phyloP scores from a whole-genome alignment of 1,140 invertebrate genomes.

The Heliconius hermathena region DNA sequence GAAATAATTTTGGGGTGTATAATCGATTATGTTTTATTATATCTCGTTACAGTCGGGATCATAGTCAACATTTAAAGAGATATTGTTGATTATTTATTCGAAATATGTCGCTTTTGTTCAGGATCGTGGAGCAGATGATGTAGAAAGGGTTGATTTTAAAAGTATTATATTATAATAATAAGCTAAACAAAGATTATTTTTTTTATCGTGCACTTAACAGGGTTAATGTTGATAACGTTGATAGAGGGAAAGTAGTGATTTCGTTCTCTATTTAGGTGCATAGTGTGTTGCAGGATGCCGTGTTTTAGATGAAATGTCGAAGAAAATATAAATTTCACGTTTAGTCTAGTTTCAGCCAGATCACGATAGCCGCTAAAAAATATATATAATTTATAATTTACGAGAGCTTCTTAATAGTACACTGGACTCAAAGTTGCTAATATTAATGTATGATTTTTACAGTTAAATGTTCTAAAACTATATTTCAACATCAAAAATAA shows the following conservation, averaged over 20 bases:
- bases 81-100: constrained; percentile 52
- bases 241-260: background rate
- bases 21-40: constrained; percentile 73
- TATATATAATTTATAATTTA: too few species aligned
- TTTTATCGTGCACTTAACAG: background rate
- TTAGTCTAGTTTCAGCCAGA: too few species aligned
- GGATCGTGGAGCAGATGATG: constrained; percentile 2
- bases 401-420: too few species aligned
- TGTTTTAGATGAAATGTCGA: too few species aligned
- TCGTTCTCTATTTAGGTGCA: too few species aligned
- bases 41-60: constrained; percentile 64
- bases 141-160: background rate
- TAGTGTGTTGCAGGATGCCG: too few species aligned
- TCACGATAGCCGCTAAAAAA: too few species aligned
- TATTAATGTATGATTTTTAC: too few species aligned
- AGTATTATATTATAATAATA: constrained; percentile 10
- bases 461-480: too few species aligned
- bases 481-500: too few species aligned
- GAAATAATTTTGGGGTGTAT: constrained; percentile 68
- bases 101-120: constrained; percentile 46
- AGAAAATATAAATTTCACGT: too few species aligned
- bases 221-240: background rate
- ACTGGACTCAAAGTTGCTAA: too few species aligned
- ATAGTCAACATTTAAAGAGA: constrained; percentile 51
- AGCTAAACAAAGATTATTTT: constrained; percentile 14